These are phyloP conservation scores for Copsychus sechellarum DNA, from an alignment of 2,113 vertebrate species.

Conservation along the genomic window DNA sequence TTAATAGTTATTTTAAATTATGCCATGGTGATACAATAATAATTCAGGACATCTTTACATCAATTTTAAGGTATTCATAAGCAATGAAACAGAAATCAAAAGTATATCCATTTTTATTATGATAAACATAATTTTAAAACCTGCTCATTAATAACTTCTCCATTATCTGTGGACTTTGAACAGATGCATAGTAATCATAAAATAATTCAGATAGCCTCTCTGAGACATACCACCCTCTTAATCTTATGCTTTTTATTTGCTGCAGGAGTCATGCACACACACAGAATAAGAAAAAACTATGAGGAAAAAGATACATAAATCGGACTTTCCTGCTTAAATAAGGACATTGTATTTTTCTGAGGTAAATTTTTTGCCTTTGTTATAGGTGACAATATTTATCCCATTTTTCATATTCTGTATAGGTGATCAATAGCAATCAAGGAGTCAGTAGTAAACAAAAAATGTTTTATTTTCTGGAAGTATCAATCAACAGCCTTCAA, in stretches of 20 bases:
- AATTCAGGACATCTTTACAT: background rate
- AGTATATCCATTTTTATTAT: background rate
- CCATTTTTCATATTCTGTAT: background rate
- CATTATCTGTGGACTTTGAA: background rate
- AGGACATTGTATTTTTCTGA: background rate
- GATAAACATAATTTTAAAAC: background rate
- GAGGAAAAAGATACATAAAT: background rate
- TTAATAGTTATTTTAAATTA: background rate
- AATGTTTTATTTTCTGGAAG: background rate
- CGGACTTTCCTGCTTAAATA: background rate
- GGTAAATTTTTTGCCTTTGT: background rate
- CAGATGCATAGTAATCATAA: background rate
- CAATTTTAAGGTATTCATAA: background rate
- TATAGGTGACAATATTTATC: background rate
- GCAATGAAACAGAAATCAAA: background rate
- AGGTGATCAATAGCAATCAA: background rate
- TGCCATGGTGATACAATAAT: background rate
- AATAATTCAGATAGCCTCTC: background rate
- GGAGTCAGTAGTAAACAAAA: background rate
- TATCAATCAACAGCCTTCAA: background rate
- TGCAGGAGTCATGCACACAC: background rate
- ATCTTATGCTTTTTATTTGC: background rate
- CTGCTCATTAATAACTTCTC: background rate
- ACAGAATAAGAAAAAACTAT: background rate
- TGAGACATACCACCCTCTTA: background rate